Evolutionary conservation across 2,797 vertebrate genomes (phyloP), one percentile per base, ranked within the genome.

Genomic region (Phrynocephalus guinanensis): DNA sequence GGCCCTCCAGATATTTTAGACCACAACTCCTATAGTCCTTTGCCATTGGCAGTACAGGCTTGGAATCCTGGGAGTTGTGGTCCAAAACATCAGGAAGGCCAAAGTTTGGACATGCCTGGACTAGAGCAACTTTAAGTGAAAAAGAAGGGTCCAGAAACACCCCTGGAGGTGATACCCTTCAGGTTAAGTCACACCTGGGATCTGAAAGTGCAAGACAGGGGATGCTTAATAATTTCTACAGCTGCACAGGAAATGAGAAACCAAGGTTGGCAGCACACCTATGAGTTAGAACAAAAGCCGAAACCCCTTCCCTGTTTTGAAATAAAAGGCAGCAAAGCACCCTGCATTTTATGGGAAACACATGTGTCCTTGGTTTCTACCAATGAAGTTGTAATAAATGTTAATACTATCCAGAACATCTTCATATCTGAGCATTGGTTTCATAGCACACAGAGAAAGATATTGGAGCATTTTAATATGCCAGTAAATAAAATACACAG

Each of bases 321-420:
- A 33, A 93, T 2, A 84, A 88, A 87, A 76, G 44, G 48, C 92
- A 92, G 77, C 83, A 83, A 24, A 63, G 67, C 28, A 20, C 16
- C 22, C 30, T 88, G 30, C 15, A 80, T 79, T 90, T 93, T 84
- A 90, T 63, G 67, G 68, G 83, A 88, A 85, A 50, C 70, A 89
- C 75, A 88, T 80, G 87, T 87, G 85, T 89, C 84, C 82, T 60
- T 5, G 79, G 68, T 71, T 50, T 94, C 90, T 88, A 52, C 88
- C 33, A 93, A 68, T 30, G 28, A 30, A 88, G 90, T 86, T 78
- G 5, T 5, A 50, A 30, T 79, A 87, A 73, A 1, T 70, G 76
- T 24, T 93, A 93, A 85, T 89, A 90, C 82, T 30, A 91, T 84
- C 68, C 89, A 86, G 75, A 83, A 1, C 66, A 70, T 88, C 85